phyloP scores from a whole-genome alignment of 2,888 invertebrate species.

The Andricus curvator region DNA sequence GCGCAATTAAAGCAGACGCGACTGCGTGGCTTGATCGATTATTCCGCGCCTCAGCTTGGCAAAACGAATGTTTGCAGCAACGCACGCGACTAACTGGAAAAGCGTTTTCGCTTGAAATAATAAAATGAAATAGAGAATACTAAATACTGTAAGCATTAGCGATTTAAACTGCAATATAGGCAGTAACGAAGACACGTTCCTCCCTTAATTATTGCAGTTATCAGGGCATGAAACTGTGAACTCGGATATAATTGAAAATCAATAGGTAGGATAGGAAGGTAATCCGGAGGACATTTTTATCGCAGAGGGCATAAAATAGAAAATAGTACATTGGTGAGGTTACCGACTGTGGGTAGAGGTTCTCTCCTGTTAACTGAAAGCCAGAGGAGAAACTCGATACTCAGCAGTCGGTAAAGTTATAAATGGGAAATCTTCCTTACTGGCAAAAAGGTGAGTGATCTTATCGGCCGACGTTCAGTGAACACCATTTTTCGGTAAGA shows the following conservation, averaged over 20 bases:
- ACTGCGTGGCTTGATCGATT: conserved; percentile 41
- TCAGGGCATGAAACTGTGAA: not conserved
- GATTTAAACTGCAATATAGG: not conserved
- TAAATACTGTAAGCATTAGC: not conserved
- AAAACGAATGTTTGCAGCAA: conserved; percentile 1
- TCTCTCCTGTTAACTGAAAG: not conserved
- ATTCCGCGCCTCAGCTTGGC: conserved; percentile 10
- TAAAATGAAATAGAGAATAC: conserved; percentile 2
- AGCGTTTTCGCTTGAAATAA: not conserved
- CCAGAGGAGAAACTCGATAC: too few species aligned
- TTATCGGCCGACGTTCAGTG: not conserved
- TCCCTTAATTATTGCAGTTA: not conserved
- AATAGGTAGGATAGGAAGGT: not conserved
- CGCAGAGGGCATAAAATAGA: not conserved
- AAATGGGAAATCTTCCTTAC: conserved; percentile 1
- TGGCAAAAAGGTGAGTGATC: not conserved
- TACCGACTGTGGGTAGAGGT: not conserved
- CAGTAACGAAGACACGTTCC: not conserved
- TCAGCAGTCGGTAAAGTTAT: conserved; percentile 6
- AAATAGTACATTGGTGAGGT: not conserved
- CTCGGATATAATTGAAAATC: not conserved
- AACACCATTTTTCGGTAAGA: not conserved
- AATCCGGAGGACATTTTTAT: not conserved
- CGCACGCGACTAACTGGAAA: conserved; percentile 1
- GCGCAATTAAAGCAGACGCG: conserved; percentile 49